Evolutionary conservation across 35 echinoderm and acorn worm genomes (phyloP), one percentile per base, ranked within the genome.

Genomic region (Patiria miniata): DNA sequence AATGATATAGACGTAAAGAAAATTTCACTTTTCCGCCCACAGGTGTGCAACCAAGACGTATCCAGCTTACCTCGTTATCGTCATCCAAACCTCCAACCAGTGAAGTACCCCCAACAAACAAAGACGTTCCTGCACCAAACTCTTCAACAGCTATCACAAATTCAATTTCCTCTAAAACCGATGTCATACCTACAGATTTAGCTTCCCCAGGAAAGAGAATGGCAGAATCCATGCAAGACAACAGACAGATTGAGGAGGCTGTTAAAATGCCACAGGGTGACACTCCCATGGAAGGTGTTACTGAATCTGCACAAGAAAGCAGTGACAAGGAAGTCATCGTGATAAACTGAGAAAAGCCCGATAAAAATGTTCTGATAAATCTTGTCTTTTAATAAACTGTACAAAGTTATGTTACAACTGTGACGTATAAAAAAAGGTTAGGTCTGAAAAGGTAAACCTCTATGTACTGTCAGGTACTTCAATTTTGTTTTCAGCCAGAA

Each of bases 21-120:
- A 4, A 69, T 69, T 36, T 4, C 22, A n/a, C 39, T 83, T 58
- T 59, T 55, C 50, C 22, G 5, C 51, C 28, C 8, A 81, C 88
- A 55, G 65, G 26, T 8, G 28, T 44, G 38, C 81, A 83, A 78
- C 88, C 88, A 76, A 83, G 88, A 39, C 82, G 88, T 53, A 84
- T 90, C 68, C 88, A 90, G 40, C 56, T 90, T 8, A 90, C 81
- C 61, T 77, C 88, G 17, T 30, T 89, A 22, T 81, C 87, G 33
- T 39, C 29, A 19, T 26, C 82, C 57, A 37, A 39, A 60, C 82
- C 51, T 57, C 14, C 80, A 9, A 14, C 29, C 53, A 17, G 54
- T 51, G 51, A 61, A 84, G 36, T 61, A 22, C 4, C 54, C 17
- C 15, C 52, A n/a, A 18, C 22, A 58, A 53, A 51, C 51, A 36